These are phyloP conservation scores for Bemisia tabaci DNA, from an alignment of 1,140 invertebrate species.

Conservation along the genomic window DNA sequence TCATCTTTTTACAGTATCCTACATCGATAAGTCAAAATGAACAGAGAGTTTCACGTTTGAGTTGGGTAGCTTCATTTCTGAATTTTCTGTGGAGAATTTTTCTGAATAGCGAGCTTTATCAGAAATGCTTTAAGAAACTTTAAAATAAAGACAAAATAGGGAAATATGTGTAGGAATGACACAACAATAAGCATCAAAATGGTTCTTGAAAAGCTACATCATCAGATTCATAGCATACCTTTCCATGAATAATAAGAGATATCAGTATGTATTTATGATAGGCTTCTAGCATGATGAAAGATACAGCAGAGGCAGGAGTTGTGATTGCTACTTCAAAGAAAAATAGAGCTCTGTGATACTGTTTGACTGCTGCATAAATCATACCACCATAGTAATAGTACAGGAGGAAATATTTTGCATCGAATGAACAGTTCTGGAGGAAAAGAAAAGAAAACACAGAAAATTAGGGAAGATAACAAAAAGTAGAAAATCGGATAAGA, in stretches of 20 bases:
- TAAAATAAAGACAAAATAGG: background rate
- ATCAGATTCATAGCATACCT: conserved; percentile 36
- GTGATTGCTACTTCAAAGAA: conserved; percentile 92
- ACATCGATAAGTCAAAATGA: no score
- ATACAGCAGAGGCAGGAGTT: conserved; percentile 82
- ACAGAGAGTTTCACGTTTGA: no score
- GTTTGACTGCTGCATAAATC: conserved; percentile 86
- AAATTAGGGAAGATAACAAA: background rate
- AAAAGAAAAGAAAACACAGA: conserved; percentile 4
- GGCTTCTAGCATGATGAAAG: conserved; percentile 91
- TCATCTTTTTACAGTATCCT: no score
- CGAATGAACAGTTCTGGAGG: conserved; percentile 57
- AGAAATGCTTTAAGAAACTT: no score
- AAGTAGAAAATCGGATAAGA: no score
- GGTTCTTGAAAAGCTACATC: background rate
- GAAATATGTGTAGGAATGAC: background rate
- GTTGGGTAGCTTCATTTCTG: no score
- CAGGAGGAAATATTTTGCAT: conserved; percentile 81
- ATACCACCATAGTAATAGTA: conserved; percentile 97
- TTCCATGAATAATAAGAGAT: conserved; percentile 80
- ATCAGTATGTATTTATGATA: conserved; percentile 94
- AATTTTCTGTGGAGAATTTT: no score
- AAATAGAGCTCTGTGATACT: conserved; percentile 82
- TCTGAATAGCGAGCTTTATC: no score
- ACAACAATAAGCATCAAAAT: background rate